Evolutionary conservation across 2,888 invertebrate genomes (phyloP).

Genomic region (Drosophila fulvimacula): DNA sequence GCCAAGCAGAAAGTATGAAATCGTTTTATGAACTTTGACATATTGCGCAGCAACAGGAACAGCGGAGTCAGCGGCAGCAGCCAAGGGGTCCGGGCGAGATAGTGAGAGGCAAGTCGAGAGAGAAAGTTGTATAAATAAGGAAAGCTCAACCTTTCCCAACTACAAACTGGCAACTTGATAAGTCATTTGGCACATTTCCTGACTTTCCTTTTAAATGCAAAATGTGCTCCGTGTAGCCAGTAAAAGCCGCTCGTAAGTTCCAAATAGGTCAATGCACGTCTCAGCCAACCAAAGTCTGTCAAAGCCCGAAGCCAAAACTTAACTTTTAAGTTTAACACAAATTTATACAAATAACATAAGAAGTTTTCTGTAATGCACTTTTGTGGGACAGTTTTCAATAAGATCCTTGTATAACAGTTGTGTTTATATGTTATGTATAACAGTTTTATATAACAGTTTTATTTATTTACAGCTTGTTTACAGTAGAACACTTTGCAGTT

Average conservation of each 20-base stretch:
- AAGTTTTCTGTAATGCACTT: neutral
- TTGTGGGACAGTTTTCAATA: neutral
- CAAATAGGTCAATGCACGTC: conserved; percentile 1
- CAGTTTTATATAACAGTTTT: neutral
- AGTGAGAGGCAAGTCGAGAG: neutral
- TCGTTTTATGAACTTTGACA: conserved; percentile 62
- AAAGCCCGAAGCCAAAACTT: neutral
- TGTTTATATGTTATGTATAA: neutral
- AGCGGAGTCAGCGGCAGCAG: conserved; percentile 26
- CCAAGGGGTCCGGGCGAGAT: conserved; percentile 1
- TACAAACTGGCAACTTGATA: conserved; percentile 38
- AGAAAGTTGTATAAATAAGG: conserved; percentile 1
- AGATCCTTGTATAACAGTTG: neutral
- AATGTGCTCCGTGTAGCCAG: conserved; percentile 12
- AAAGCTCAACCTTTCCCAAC: conserved; percentile 23
- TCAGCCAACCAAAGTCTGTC: neutral
- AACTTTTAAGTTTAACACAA: too few species aligned
- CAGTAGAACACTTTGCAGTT: neutral
- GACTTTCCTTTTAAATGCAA: conserved; percentile 23
- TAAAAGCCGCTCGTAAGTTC: too few species aligned
- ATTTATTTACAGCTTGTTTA: neutral
- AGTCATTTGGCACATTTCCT: conserved; percentile 57
- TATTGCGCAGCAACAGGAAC: conserved; percentile 41
- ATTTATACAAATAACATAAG: too few species aligned
- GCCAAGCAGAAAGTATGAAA: conserved; percentile 63